Evolutionary conservation across 2,113 vertebrate genomes (phyloP).

Genomic region (Clarias macrocephalus): DNA sequence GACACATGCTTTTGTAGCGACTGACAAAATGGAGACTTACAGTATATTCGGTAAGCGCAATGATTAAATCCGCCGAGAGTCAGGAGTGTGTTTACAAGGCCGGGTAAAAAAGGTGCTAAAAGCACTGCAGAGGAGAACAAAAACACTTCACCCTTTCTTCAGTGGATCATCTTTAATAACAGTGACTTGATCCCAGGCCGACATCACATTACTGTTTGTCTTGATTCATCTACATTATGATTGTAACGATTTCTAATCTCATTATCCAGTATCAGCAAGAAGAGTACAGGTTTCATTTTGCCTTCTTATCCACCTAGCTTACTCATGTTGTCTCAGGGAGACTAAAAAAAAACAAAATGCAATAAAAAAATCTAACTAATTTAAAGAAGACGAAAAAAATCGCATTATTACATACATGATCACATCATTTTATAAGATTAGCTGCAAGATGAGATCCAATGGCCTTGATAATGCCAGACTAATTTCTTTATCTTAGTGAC

Average conservation of each 20-base stretch:
- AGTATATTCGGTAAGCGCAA: not conserved
- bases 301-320: not conserved
- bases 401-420: not conserved
- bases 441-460: constrained; percentile 12
- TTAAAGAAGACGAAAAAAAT: not conserved
- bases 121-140: not conserved
- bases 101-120: constrained; percentile 28
- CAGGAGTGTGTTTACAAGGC: not conserved
- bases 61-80: constrained; percentile 32
- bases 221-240: not conserved
- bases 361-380: not conserved
- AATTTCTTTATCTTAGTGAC: not conserved
- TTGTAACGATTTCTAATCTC: not conserved
- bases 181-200: not conserved
- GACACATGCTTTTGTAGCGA: not conserved
- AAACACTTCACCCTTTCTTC: not conserved
- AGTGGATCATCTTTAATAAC: not conserved
- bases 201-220: not conserved
- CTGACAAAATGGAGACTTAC: constrained; percentile 9
- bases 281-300: not conserved
- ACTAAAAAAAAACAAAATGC: not conserved
- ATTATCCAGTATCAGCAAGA: not conserved
- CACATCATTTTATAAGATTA: not conserved
- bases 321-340: not conserved
- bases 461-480: constrained; percentile 13